Evolutionary conservation across 1,140 invertebrate genomes (phyloP).

Genomic region (Drosophila suzukii): DNA sequence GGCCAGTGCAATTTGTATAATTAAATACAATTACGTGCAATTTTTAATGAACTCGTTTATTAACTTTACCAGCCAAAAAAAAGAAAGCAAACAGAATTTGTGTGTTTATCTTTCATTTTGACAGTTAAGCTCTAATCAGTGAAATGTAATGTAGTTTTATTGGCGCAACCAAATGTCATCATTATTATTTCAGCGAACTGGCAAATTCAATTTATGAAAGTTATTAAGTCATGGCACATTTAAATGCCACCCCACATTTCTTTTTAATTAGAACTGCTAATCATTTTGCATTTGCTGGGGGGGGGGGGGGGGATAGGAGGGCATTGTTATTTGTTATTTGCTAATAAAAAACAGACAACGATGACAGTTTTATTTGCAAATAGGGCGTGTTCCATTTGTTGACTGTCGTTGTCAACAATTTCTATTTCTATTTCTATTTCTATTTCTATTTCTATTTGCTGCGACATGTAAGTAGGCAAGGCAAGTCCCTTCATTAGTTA

Average conservation of each 20-base stretch:
- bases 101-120: background rate
- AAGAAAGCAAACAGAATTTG: background rate
- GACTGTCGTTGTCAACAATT: slow-evolving; percentile 4
- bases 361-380: slow-evolving; percentile 18
- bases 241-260: background rate
- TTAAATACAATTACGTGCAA: background rate
- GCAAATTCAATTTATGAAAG: slow-evolving; percentile 4
- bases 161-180: background rate
- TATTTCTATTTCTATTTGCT: slow-evolving; percentile 3
- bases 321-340: slow-evolving; percentile 6
- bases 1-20: background rate
- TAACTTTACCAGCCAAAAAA: background rate
- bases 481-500: slow-evolving; percentile 40
- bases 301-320: background rate
- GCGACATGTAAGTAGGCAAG: slow-evolving; percentile 16
- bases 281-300: background rate
- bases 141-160: background rate
- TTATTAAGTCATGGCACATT: background rate
- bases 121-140: slow-evolving; percentile 3
- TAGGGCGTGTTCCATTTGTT: slow-evolving; percentile 11
- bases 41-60: slow-evolving; percentile 5
- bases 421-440: slow-evolving; percentile 9
- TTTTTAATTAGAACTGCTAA: slow-evolving; percentile 4
- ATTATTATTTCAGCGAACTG: background rate
- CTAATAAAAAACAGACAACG: slow-evolving; percentile 2